Evolutionary conservation across 2,888 invertebrate species (phyloP).

Genomic region (Trachelus troglodyta): DNA sequence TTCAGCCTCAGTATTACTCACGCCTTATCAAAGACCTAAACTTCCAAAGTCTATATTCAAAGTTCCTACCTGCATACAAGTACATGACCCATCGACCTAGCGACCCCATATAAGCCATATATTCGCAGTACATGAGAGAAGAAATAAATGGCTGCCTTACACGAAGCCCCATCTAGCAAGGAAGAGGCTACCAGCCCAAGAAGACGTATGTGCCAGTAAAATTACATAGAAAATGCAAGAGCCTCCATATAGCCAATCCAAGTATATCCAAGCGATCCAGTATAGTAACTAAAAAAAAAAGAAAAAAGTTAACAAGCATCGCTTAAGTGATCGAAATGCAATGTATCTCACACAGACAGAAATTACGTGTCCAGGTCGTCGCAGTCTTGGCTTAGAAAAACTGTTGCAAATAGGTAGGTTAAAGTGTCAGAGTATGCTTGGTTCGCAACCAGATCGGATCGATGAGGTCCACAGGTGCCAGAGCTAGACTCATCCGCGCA

Average conservation of each 20-base stretch:
- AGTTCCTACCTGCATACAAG: background rate
- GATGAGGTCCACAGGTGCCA: constrained; percentile 66
- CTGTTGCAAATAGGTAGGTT: constrained; percentile 4
- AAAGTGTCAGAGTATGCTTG: constrained; percentile 14
- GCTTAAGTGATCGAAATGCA: background rate
- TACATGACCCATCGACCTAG: background rate
- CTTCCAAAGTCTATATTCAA: background rate
- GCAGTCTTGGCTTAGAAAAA: background rate
- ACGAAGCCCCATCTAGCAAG: background rate
- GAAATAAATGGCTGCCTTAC: background rate
- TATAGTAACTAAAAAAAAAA: background rate
- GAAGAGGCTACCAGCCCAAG: background rate
- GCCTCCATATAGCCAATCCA: background rate
- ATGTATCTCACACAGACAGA: background rate
- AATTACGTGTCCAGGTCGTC: background rate
- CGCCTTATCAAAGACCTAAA: background rate
- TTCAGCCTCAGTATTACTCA: background rate
- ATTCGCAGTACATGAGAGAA: background rate
- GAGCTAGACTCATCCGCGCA: constrained; percentile 56
- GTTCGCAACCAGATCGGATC: constrained; percentile 50
- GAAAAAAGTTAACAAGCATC: background rate
- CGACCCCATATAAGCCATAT: background rate
- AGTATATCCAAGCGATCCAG: background rate
- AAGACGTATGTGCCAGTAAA: background rate
- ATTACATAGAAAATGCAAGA: background rate